Evolutionary conservation across 2,888 invertebrate genomes (phyloP).

Genomic region (Automeris io): DNA sequence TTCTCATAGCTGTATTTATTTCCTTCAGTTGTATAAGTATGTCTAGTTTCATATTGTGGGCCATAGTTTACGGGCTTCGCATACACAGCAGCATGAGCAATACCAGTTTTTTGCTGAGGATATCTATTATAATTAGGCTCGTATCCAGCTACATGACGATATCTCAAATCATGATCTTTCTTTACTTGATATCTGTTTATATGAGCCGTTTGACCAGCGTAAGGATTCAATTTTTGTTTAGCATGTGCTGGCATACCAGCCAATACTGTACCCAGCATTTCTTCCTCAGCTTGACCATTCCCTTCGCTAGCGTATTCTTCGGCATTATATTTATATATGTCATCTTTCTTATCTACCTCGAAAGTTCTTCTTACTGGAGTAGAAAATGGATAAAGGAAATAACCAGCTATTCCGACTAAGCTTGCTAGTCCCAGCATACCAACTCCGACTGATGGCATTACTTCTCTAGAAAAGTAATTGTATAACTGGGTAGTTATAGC

Average conservation of each 20-base stretch:
- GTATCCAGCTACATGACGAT: conserved; percentile 60
- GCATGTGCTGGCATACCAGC: conserved; percentile 81
- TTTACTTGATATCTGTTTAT: conserved; percentile 55
- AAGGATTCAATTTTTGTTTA: conserved; percentile 63
- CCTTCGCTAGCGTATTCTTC: conserved; percentile 81
- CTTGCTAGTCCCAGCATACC: conserved; percentile 85
- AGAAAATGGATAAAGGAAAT: conserved; percentile 85
- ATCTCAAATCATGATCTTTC: conserved; percentile 65
- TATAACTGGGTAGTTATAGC: conserved; percentile 85
- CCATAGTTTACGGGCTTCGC: conserved; percentile 56
- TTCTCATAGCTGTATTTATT: conserved; percentile 50
- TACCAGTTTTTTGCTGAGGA: conserved; percentile 68
- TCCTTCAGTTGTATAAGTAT: conserved; percentile 58
- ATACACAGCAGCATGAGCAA: conserved; percentile 68
- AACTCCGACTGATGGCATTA: conserved; percentile 88
- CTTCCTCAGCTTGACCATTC: conserved; percentile 85
- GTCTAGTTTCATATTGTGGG: conserved; percentile 60
- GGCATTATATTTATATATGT: conserved; percentile 80
- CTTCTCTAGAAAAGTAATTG: conserved; percentile 86
- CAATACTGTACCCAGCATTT: conserved; percentile 84
- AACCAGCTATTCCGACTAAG: conserved; percentile 85
- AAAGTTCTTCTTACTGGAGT: conserved; percentile 81
- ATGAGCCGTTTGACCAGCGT: conserved; percentile 60
- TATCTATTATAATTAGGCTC: conserved; percentile 64
- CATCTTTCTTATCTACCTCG: conserved; percentile 80